These are phyloP conservation scores for Aythya baeri DNA, from an alignment of 2,113 vertebrate species.

Conservation along the genomic window DNA sequence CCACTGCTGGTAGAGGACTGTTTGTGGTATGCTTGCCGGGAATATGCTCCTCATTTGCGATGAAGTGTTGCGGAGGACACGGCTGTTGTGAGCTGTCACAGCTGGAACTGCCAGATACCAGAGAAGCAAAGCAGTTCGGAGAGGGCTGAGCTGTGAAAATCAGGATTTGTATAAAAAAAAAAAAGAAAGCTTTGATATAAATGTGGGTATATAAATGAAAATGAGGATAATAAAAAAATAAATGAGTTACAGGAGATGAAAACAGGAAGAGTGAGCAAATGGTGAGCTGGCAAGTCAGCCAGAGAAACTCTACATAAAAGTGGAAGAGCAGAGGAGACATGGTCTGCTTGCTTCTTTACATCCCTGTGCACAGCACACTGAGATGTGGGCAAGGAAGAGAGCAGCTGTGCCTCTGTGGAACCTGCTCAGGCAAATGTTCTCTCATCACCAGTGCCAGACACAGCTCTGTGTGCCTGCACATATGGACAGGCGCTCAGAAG, in stretches of 20 bases:
- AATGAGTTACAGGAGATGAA: neutral
- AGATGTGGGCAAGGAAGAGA: neutral
- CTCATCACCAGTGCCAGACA: neutral
- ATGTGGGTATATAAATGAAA: neutral
- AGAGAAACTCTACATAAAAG: neutral
- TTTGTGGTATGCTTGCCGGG: neutral
- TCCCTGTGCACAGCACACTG: accelerated
- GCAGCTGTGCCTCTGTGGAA: neutral
- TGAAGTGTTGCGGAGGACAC: neutral
- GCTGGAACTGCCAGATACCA: slow-evolving; percentile 3
- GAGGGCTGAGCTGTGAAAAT: neutral
- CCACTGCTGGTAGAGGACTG: neutral
- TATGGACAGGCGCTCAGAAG: neutral
- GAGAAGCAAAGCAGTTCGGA: neutral
- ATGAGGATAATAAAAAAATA: neutral
- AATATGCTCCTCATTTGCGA: neutral
- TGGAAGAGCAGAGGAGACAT: neutral
- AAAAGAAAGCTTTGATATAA: neutral
- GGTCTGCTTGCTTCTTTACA: neutral
- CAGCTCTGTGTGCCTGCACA: slow-evolving; percentile 8
- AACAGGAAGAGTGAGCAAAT: neutral
- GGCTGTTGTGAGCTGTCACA: neutral
- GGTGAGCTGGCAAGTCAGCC: neutral
- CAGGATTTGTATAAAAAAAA: neutral
- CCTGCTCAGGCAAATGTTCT: neutral